Evolutionary conservation across 2,888 invertebrate genomes (phyloP), one percentile per base, ranked within the genome.

Genomic region (Scaptodrosophila latifasciaeformis): DNA sequence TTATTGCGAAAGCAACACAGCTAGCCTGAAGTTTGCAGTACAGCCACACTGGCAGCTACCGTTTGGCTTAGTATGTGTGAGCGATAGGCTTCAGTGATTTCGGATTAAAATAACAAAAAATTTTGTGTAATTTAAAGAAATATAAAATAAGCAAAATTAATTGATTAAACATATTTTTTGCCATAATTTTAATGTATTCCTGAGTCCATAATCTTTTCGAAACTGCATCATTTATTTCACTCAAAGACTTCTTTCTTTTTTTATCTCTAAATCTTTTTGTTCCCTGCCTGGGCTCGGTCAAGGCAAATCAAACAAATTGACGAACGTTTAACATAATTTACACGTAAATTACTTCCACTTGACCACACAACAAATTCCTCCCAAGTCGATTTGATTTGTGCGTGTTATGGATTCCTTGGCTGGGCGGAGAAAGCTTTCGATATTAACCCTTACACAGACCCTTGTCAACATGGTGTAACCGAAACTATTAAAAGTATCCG

Each of bases 321-420:
- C 75, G 72, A 80, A 69, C 72, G 69, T 75, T 81, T 77, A 82
- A 65, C 75, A 75, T 80, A 70, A 80, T 78, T 77, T 78, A 65
- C 78, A 80, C 74, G 74, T 65, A 65, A 70, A 65, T 59, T 64
- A 71, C 76, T 74, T 70, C 56, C 66, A 75, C 64, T 78, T 72
- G 79, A 71, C 79, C 76, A 71, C 72, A 55, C 47, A 30, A 30
- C 30, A 34, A 34, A 34, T 34, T 12, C 34, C 7, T 13, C 1
- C 15, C 19, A 19, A 19, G 9, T 7, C 24, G 4, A 24, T 7
- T 24, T 27, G 27, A 10, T n/a, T 15, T 2, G 47, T 39, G 40
- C 40, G 30, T 40, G 49, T 29, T 39, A 21, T 19, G 18, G 43
- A 40, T 45, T 49, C 44, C 48, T 49, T 54, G 48, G 24, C 24